Base-by-base conservation (phyloP, 2,113 vertebrate genomes). In the Rattus rattus region DNA sequence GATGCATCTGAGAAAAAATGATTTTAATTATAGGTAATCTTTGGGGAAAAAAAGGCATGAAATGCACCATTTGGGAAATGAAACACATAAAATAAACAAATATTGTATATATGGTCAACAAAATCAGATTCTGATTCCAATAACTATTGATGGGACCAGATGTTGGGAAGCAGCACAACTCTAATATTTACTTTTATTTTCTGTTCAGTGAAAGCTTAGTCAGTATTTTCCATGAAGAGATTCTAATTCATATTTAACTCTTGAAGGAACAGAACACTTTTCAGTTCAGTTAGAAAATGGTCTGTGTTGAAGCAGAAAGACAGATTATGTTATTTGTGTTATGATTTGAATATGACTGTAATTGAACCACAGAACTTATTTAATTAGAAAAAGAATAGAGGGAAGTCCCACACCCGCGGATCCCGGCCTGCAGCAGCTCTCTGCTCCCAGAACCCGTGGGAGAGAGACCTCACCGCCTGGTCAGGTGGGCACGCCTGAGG, bases 51-150 rank as follows among this genome's bases (percentile, higher is more conserved):
- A 90, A 39, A 36, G 3, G 69, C 47, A 14, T 65, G 88, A 88
- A 67, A 5, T 54, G 0, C 16, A 28, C 63, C 26, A 59, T 81
- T n/a, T 81, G 79, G n/a, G 65, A 43, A 69, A 33, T 79, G 22
- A 22, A 52, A 49, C 67, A 80, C 47, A 39, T 24, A 84, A 36
- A 91, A 63, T 69, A 83, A 94, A 39, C 63, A 47, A 90, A 20
- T 63, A 77, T 95, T 61, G 10, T 7, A 52, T 11, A 88, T 93
- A 54, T 52, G 33, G 69, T 93, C 49, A 88, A 85, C 8, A 92
- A 59, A 92, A 79, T 52, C 11, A 88, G 33, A 90, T 86, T 75
- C 17, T 30, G 88, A 88, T 95, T 91, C 47, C 91, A 39, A 96
- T 0, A 47, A 47, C 12, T 75, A 0, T 14, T 52, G 2, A 63